Conservation (phyloP, 1,140 invertebrate species). For the Dolichoris vasculosae region DNA sequence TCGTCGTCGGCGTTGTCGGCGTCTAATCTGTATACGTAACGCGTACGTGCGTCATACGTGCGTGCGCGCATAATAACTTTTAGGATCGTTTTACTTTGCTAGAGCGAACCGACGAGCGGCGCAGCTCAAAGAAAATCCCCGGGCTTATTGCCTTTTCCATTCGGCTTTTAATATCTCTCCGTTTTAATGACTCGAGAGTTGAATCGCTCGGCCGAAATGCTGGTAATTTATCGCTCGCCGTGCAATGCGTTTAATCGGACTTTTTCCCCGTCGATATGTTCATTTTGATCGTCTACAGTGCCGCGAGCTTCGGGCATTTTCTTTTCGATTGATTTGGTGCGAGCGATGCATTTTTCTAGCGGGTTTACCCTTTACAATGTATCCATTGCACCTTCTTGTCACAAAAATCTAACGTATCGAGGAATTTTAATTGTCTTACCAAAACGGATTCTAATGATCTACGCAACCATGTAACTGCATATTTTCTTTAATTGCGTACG, state of each 20-base stretch:
- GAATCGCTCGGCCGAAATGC: conserved; percentile 1
- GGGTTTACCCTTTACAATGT: not conserved
- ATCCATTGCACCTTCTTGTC: not conserved
- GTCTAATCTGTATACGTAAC: not conserved
- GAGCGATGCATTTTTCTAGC: not conserved
- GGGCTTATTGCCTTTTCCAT: conserved; percentile 6
- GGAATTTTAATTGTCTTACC: not conserved
- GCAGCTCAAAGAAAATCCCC: not conserved
- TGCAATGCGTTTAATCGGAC: not conserved
- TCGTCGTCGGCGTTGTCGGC: too few relatives aligned
- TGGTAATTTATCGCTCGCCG: conserved; percentile 27
- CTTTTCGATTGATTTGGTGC: not conserved
- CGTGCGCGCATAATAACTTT: not conserved
- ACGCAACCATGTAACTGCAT: not conserved
- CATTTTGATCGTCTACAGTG: not conserved
- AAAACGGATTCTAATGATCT: not conserved
- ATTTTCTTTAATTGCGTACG: not conserved
- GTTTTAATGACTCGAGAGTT: conserved; percentile 20
- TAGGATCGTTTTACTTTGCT: not conserved
- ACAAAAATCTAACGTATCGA: not conserved
- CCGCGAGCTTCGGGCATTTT: not conserved
- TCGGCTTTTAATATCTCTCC: conserved; percentile 19
- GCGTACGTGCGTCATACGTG: conserved; percentile 50
- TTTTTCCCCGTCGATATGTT: not conserved
- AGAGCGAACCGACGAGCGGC: not conserved